A percentile compares a stretch with the other conserved stretches of the same genome.
Evolutionary conservation across 2,797 vertebrate species (phyloP).

Genomic region (Pangasius larnaudii): DNA sequence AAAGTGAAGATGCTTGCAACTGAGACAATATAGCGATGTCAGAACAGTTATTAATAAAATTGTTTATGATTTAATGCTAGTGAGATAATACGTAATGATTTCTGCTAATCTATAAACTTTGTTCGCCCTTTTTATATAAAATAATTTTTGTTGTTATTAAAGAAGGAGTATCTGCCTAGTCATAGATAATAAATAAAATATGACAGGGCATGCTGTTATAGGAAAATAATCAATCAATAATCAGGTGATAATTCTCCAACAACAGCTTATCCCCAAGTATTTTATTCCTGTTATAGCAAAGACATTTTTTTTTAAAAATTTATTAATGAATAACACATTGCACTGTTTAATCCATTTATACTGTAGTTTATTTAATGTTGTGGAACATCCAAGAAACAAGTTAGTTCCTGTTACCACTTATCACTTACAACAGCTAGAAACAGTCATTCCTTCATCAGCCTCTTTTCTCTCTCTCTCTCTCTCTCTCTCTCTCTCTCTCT

Average conservation of each 20-base stretch:
- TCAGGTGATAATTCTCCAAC: background rate
- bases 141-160: background rate
- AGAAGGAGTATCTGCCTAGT: background rate
- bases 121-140: background rate
- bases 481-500: background rate
- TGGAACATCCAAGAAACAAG: background rate
- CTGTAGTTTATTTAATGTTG: too few relatives aligned
- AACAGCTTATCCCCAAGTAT: background rate
- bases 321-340: too few relatives aligned
- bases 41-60: background rate
- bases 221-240: background rate
- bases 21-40: background rate
- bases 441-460: too few relatives aligned
- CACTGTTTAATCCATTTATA: too few relatives aligned
- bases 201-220: background rate
- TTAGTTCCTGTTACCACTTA: background rate
- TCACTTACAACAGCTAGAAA: background rate
- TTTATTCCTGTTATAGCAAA: background rate
- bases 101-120: background rate
- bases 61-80: background rate
- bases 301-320: too few relatives aligned
- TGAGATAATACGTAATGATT: background rate
- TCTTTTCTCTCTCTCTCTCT: background rate
- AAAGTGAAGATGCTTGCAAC: background rate
- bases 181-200: background rate